Conservation (phyloP, 2,888 invertebrate species). For the Micoletzkya japonica region DNA sequence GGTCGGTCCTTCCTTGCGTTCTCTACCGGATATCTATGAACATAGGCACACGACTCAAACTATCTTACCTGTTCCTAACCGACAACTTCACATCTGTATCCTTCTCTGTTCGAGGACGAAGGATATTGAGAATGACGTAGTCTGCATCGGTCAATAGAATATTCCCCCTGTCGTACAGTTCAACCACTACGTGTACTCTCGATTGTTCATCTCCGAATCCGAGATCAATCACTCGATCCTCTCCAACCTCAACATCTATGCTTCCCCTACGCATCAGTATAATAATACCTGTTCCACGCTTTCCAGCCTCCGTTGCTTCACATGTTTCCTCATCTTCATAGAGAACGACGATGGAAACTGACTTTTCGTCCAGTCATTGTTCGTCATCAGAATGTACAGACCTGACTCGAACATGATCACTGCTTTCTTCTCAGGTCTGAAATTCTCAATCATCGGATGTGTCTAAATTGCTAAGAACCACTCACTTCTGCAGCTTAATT, state of each 20-base stretch:
- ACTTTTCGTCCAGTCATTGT: slow-evolving; percentile 98
- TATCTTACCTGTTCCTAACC: slow-evolving; percentile 82
- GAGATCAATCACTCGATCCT: slow-evolving; percentile 89
- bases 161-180: slow-evolving; percentile 88
- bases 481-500: slow-evolving; percentile 72
- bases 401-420: slow-evolving; percentile 91
- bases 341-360: slow-evolving; percentile 71
- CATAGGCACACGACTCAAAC: too few relatives aligned
- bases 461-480: slow-evolving; percentile 31
- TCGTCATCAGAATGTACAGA: slow-evolving; percentile 86
- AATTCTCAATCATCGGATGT: slow-evolving; percentile 11
- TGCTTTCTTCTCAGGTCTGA: slow-evolving; percentile 81
- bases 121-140: slow-evolving; percentile 76
- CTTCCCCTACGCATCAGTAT: not conserved
- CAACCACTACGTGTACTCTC: slow-evolving; percentile 90
- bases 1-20: slow-evolving; percentile 72
- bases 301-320: slow-evolving; percentile 73
- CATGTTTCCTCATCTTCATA: slow-evolving; percentile 97
- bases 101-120: slow-evolving; percentile 71
- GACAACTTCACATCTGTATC: slow-evolving; percentile 84
- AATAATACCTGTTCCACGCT: slow-evolving; percentile 33
- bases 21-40: slow-evolving; percentile 71
- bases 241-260: slow-evolving; percentile 76
- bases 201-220: slow-evolving; percentile 91
- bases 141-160: slow-evolving; percentile 88